These are phyloP conservation scores for Dermatemys mawii DNA, from an alignment of 2,113 vertebrate species.

Conservation along the genomic window DNA sequence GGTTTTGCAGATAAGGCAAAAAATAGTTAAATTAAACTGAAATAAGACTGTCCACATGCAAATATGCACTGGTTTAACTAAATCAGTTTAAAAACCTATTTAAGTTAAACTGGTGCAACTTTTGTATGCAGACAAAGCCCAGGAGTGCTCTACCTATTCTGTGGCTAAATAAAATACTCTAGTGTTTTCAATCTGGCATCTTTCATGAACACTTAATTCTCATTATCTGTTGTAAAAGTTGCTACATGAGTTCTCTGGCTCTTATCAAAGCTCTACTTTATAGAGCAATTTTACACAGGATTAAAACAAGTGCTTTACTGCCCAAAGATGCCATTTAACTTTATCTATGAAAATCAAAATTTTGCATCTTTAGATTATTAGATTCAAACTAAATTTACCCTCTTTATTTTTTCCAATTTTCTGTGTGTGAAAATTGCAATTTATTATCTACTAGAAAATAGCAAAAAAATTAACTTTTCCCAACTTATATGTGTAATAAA, in stretches of 20 bases:
- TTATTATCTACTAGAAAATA: background rate
- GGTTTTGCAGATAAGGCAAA: background rate
- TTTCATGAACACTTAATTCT: background rate
- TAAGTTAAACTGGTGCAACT: background rate
- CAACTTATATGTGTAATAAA: background rate
- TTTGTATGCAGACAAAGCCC: background rate
- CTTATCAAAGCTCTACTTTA: background rate
- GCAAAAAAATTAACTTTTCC: background rate
- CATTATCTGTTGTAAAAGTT: background rate
- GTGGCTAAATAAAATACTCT: rapidly evolving
- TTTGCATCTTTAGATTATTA: background rate
- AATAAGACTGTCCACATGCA: background rate
- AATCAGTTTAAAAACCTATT: rapidly evolving
- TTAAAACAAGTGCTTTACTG: background rate
- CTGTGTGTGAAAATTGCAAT: background rate
- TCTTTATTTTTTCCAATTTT: background rate
- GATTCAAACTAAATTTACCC: background rate
- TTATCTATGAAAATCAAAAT: background rate
- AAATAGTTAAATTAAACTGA: background rate
- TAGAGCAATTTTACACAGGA: background rate
- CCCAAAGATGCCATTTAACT: background rate
- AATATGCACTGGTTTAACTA: background rate
- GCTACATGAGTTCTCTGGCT: background rate
- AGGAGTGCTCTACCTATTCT: background rate
- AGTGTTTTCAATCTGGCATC: background rate